Conservation (phyloP, 2,888 invertebrate genomes). For the Stenichneumon culpator region DNA sequence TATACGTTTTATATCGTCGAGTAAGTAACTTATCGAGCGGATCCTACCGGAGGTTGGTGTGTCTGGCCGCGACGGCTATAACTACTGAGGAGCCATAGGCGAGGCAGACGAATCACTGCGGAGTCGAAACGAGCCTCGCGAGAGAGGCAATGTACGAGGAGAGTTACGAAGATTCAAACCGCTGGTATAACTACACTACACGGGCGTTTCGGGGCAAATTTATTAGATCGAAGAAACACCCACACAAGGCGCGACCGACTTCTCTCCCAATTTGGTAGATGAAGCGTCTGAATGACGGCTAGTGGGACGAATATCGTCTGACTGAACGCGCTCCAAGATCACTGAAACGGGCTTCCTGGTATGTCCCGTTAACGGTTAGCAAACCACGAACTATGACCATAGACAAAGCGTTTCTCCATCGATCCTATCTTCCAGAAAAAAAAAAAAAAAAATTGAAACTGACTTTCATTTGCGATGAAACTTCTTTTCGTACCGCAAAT, state of each 20-base stretch:
- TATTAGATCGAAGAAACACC: slow-evolving; percentile 59
- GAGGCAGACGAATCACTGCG: slow-evolving; percentile 31
- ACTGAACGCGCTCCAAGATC: slow-evolving; percentile 54
- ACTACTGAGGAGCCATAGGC: slow-evolving; percentile 13
- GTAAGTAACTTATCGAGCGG: slow-evolving; percentile 10
- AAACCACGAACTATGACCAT: slow-evolving; percentile 38
- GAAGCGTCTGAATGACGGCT: slow-evolving; percentile 45
- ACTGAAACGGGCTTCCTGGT: slow-evolving; percentile 43
- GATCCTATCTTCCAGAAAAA: background rate
- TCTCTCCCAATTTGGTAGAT: slow-evolving; percentile 56
- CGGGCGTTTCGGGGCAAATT: slow-evolving; percentile 29
- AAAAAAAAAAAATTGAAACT: background rate
- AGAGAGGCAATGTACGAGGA: slow-evolving; percentile 20
- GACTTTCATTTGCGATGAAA: background rate
- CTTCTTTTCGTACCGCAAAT: background rate
- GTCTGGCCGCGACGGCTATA: slow-evolving; percentile 32
- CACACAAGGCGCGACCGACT: slow-evolving; percentile 18
- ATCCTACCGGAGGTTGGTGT: slow-evolving; percentile 10
- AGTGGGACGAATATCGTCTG: slow-evolving; percentile 61
- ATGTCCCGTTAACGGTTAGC: slow-evolving; percentile 35
- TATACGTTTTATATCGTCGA: background rate
- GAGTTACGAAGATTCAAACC: slow-evolving; percentile 20
- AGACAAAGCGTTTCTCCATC: slow-evolving; percentile 23
- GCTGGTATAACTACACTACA: background rate
- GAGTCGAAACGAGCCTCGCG: slow-evolving; percentile 32